phyloP scores from a whole-genome alignment of 2,888 invertebrate species.

The Drosophila siamana region DNA sequence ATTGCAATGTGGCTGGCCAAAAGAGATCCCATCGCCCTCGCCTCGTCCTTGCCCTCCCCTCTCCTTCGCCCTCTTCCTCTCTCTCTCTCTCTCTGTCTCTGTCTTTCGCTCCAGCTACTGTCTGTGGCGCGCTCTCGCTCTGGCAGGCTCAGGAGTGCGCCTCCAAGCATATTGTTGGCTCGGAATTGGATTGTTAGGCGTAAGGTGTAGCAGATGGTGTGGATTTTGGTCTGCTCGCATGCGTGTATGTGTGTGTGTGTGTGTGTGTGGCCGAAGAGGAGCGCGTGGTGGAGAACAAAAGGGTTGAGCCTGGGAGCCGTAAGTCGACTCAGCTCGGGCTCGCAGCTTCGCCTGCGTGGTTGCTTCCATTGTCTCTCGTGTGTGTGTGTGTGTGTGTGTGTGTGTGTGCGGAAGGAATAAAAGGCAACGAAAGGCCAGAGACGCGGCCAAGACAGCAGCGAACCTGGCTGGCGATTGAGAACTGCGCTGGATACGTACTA shows the following conservation, averaged over 20 bases:
- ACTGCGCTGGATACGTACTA: conserved; percentile 52
- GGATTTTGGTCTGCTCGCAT: conserved; percentile 53
- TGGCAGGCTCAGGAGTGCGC: conserved; percentile 47
- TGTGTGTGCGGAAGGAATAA: conserved; percentile 49
- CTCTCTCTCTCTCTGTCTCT: not conserved
- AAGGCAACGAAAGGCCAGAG: conserved; percentile 55
- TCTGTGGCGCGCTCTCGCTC: conserved; percentile 7
- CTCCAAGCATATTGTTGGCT: conserved; percentile 76
- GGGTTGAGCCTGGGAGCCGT: not conserved
- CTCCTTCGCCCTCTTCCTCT: not conserved
- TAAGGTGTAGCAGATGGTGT: conserved; percentile 80
- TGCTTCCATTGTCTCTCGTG: conserved; percentile 28
- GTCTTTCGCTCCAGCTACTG: not conserved
- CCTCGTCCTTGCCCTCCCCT: too few species aligned
- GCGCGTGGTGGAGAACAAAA: conserved; percentile 25
- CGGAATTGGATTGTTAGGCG: conserved; percentile 80
- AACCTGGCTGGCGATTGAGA: conserved; percentile 8
- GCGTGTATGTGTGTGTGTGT: not conserved
- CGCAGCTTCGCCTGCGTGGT: conserved; percentile 57
- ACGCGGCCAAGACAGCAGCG: conserved; percentile 47
- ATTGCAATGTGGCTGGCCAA: conserved; percentile 71
- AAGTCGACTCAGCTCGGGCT: conserved; percentile 32
- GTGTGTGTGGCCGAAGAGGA: conserved; percentile 24
- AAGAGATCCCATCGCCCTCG: not conserved
- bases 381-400: conserved; percentile 2